phyloP scores from a whole-genome alignment of 2,113 vertebrate species.

The Ellobius talpinus region DNA sequence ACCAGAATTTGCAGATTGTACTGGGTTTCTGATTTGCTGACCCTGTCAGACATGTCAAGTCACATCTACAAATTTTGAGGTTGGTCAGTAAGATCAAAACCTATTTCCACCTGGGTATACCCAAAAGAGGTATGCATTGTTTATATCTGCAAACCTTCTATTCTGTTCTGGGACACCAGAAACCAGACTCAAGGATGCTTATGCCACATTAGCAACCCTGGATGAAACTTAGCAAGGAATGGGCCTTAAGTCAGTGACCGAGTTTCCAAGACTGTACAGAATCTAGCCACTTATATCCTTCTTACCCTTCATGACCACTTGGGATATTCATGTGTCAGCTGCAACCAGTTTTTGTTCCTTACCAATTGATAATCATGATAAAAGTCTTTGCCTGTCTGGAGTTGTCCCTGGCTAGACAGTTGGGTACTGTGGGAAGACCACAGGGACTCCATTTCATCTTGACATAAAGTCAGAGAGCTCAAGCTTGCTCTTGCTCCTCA shows the following conservation, averaged over 20 bases:
- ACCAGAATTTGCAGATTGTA: not conserved
- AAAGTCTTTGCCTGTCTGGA: not conserved
- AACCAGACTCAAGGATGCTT: constrained; percentile 30
- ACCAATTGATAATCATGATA: not conserved
- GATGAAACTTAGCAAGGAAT: not conserved
- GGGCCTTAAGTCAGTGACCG: not conserved
- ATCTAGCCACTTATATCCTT: not conserved
- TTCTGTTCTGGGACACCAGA: not conserved
- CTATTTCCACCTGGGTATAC: not conserved
- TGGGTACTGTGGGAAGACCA: not conserved
- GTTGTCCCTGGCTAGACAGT: not conserved
- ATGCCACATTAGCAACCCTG: not conserved
- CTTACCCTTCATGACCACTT: not conserved
- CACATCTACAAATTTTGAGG: not conserved
- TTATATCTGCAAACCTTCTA: constrained; percentile 3
- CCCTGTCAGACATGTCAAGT: not conserved
- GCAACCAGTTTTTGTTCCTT: not conserved
- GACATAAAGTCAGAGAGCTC: no score
- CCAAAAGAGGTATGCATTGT: not conserved
- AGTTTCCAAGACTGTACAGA: not conserved
- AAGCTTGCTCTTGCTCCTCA: no score
- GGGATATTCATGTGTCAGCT: not conserved
- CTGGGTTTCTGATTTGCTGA: not conserved
- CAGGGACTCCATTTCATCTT: no score
- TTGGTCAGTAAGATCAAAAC: not conserved